Evolutionary conservation across 2,888 invertebrate species (phyloP).

Genomic region (Temnothorax unifasciatus): DNA sequence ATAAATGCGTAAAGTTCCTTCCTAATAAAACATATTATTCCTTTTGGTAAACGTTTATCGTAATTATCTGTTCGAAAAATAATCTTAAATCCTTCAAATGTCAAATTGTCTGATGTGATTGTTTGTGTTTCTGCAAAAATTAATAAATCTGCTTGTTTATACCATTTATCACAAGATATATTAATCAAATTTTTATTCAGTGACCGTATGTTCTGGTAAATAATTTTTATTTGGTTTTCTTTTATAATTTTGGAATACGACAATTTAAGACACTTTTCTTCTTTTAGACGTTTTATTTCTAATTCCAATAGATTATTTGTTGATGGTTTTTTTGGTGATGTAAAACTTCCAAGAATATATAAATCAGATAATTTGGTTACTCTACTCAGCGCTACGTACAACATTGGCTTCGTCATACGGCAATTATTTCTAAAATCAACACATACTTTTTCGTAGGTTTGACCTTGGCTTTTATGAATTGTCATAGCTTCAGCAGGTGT

Average conservation of each 20-base stretch:
- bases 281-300: neutral
- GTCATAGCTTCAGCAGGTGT: neutral
- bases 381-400: neutral
- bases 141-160: slow-evolving; percentile 4
- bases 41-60: too few relatives aligned
- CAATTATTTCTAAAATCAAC: neutral
- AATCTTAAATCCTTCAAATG: neutral
- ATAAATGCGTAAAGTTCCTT: too few relatives aligned
- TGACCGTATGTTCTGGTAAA: neutral
- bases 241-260: neutral
- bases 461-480: neutral
- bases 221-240: neutral
- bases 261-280: neutral
- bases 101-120: neutral
- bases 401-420: neutral
- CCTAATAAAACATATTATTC: too few relatives aligned
- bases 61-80: neutral
- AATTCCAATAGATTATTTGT: neutral
- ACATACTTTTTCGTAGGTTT: neutral
- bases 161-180: slow-evolving; percentile 1
- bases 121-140: neutral
- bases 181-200: neutral
- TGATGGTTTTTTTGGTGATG: neutral
- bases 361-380: neutral
- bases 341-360: neutral